Evolutionary conservation across 2,888 invertebrate genomes (phyloP), one percentile per base, ranked within the genome.

Genomic region (Anticlea derivata): DNA sequence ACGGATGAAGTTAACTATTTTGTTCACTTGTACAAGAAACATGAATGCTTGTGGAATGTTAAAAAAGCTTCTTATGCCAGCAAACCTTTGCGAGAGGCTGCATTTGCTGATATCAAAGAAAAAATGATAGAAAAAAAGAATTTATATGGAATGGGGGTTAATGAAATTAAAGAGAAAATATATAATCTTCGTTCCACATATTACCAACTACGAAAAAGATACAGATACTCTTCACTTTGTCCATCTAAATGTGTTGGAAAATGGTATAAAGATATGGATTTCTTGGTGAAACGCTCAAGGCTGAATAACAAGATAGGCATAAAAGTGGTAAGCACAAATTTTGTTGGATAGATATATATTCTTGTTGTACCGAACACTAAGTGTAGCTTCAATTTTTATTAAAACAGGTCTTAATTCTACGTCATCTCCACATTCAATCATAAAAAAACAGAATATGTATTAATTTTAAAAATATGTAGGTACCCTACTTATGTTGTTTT

Each of bases 21-120:
- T 34, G 29, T 48, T 5, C 5, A 24, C 0, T 11, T 52, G 1
- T 52, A 43, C 38, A 47, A 22, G 8, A 34, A 5, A 0, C 29
- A 47, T 47, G 43, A 52, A 37, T 47, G 52, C 17, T 20, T 52
- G 24, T 52, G 52, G 52, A 52, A 48, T 27, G 1, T 8, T 5
- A 43, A 11, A n/a, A 20, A 12, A 7, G 1, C 6, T 7, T 13
- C 23, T 7, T 38, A 24, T 7, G 6, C 0, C 2, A 24, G 11
- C 11, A 29, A 7, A 17, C 0, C 27, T 7, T 11, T 29, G 23
- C 13, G 20, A 44, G 24, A 27, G 7, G 24, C 1, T 8, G 47
- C 52, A 1, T 43, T 41, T 39, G 33, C 13, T 8, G 47, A 38
- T 24, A 48, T 52, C 8, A 8, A 12, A 24, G 7, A 5, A 34